These are phyloP conservation scores for Danio kyathit DNA, from an alignment of 2,797 vertebrate genomes.

Conservation along the genomic window DNA sequence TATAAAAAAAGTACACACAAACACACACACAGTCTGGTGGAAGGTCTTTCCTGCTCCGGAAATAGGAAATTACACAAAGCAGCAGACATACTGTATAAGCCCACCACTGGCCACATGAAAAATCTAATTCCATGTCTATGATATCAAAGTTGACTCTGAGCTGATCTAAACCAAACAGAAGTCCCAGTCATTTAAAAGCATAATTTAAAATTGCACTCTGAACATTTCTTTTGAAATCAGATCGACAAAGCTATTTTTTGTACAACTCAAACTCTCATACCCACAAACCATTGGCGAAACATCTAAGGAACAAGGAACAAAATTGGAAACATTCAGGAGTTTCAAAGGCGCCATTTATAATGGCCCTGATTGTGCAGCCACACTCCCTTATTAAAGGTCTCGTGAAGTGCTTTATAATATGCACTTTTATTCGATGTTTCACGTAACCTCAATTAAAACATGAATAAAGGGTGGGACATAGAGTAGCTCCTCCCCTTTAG, in stretches of 20 bases:
- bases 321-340: too few relatives aligned
- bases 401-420: too few relatives aligned
- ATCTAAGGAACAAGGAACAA: too few relatives aligned
- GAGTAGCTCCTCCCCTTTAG: too few relatives aligned
- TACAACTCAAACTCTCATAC: too few relatives aligned
- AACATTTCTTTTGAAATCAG: not conserved
- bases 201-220: not conserved
- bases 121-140: slow-evolving; percentile 27
- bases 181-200: not conserved
- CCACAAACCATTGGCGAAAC: too few relatives aligned
- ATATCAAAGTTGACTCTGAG: not conserved
- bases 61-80: slow-evolving; percentile 43
- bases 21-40: slow-evolving; percentile 14
- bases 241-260: not conserved
- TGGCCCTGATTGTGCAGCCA: too few relatives aligned
- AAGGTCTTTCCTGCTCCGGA: slow-evolving; percentile 32
- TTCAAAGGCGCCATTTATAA: too few relatives aligned
- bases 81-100: slow-evolving; percentile 13
- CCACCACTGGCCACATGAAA: slow-evolving; percentile 13
- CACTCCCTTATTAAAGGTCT: too few relatives aligned
- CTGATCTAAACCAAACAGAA: not conserved
- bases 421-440: too few relatives aligned
- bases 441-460: too few relatives aligned
- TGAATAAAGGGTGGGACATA: too few relatives aligned
- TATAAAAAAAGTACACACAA: not conserved